Evolutionary conservation across 2,113 vertebrate species (phyloP), one percentile per base, ranked within the genome.

Genomic region (Sylvicapra grimmia): DNA sequence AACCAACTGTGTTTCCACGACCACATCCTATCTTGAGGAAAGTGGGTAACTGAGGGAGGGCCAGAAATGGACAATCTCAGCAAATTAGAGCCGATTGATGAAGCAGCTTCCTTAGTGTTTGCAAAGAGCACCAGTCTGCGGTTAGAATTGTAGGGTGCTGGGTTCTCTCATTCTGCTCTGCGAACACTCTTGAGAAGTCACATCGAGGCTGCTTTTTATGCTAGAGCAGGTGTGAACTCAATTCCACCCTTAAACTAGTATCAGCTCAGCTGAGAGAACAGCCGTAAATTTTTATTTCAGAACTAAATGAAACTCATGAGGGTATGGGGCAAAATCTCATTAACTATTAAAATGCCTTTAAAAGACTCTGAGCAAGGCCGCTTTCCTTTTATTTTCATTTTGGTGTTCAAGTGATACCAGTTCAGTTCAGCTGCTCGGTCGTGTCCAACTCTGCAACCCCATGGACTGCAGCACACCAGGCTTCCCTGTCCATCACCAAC

Each of bases 181-280:
- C 0, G 36, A 96, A 96, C 94, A 96, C 95, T 98, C 98, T 54
- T 83, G 89, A 84, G 82, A 88, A 97, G 97, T 96, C 96, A 88
- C 94, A 98, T 15, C 56, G 6, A 98, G 96, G 79, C 96, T 97
- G 90, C 84, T 98, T 98, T 97, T 77, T 88, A 94, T 94, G 93
- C 97, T 97, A 97, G 63, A 96, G 96, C 89, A 98, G 96, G 95
- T 97, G 97, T 85, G 97, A 98, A 97, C 96, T 98, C 98, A 89
- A 98, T 98, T 96, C 97, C 93, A 98, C 97, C 93, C 97, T 56
- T 77, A 88, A 92, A 68, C 94, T 63, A 96, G 47, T 51, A 97
- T 56, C 98, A 96, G 97, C 97, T 97, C 97, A 97, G 97, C 96
- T 89, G 93, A 98, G 97, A 98, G 97, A 98, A 95, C 54, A 95